Base-by-base conservation (phyloP, 1,140 invertebrate species). In the Zaprionus lachaisei region DNA sequence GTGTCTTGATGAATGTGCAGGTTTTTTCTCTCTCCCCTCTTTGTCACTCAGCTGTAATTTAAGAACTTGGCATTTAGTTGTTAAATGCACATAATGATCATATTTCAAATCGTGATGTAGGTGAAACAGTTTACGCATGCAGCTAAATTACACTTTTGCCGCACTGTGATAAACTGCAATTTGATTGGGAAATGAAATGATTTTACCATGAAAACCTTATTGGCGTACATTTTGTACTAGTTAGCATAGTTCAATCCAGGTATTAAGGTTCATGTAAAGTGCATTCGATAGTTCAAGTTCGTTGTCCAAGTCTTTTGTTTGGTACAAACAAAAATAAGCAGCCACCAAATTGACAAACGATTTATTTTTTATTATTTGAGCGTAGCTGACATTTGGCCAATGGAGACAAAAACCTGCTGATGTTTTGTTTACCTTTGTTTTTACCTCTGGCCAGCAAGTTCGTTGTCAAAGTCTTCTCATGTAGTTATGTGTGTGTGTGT, bases 401-500 rank as follows among this genome's bases (percentile, higher is more conserved):
- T 60, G 70, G 77, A 90, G 51, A 69, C 26, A 65, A 71, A 63
- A 51, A 62, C 49, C 49, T 34, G 60, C 47, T 73, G 79, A 77
- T 63, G 41, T 67, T 71, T 84, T 83, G 55, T 54, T 78, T 75
- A 41, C 37, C 28, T 38, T 66, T 61, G 12, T 41, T 72, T 55
- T 54, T 72, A 55, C 41, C 26, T 68, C 37, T 49, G 24, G 54
- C 57, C 24, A 60, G 75, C 85, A 89, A 89, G 84, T 89, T 89
- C 84, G 85, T 89, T 89, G 85, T 67, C 85, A 90, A 89, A 89
- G 85, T 89, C 81, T 87, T 83, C 9, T 77, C 51, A 77, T 77
- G 49, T 83, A 69, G 70, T 55, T 58, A 51, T 22, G 62, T 58
- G 41, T 58, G 4, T 1, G 28, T 65, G 44, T 56, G n/a, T 71